Percentiles rank a stretch among this genome's conserved stretches.
Evolutionary conservation across 2,888 invertebrate species (phyloP).

Genomic region (Macrophya annulata): DNA sequence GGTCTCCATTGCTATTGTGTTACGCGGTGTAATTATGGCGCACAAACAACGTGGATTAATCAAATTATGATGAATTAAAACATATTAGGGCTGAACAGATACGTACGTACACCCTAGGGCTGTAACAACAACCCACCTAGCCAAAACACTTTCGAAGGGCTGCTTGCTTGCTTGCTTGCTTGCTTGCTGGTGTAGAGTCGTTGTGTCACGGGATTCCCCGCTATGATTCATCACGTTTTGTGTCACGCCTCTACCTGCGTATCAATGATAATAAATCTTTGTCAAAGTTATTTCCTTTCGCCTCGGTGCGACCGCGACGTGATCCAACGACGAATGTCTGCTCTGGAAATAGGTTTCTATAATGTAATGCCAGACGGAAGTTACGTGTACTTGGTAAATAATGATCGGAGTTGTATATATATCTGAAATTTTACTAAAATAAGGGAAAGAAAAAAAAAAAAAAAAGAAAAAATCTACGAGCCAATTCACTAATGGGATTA

Average conservation of each 20-base stretch:
- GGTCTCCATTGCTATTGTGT: conserved; percentile 6
- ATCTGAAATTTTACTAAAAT: not conserved
- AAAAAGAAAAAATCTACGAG: not conserved
- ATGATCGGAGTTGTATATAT: conserved; percentile 66
- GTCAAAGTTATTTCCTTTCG: conserved; percentile 64
- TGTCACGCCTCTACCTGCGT: conserved; percentile 61
- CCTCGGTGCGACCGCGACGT: conserved; percentile 16
- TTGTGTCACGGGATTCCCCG: conserved; percentile 16
- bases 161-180: not conserved
- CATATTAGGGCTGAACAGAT: conserved; percentile 62
- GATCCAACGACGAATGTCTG: not conserved
- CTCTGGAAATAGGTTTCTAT: not conserved
- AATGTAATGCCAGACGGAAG: not conserved
- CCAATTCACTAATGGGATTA: not conserved
- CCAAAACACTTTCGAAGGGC: conserved; percentile 13
- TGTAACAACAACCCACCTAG: not conserved
- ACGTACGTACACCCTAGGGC: not conserved
- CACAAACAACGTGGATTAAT: conserved; percentile 69
- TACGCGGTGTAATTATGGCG: conserved; percentile 33
- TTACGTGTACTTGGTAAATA: conserved; percentile 68
- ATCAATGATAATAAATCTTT: conserved; percentile 76
- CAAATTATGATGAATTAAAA: conserved; percentile 73
- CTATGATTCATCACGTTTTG: conserved; percentile 75
- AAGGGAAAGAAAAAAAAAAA: not conserved
- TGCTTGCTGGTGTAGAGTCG: not conserved